phyloP scores from a whole-genome alignment of 2,113 vertebrate species.

The Cinclus cinclus region DNA sequence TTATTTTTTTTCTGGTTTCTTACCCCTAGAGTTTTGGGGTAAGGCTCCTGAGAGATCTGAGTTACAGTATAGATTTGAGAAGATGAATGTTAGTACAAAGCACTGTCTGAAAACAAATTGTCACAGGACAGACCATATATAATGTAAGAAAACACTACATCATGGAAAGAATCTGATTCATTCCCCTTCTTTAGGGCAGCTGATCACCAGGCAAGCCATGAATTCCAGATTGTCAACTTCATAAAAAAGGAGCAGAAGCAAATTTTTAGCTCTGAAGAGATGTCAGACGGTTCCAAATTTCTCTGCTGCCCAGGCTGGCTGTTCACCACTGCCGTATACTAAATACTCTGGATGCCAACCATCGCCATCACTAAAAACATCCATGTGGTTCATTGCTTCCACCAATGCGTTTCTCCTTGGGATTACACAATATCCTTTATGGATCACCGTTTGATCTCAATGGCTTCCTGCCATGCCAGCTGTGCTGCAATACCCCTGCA shows the following conservation, averaged over 20 bases:
- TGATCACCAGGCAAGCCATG: background rate
- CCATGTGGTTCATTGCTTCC: background rate
- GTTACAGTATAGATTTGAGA: background rate
- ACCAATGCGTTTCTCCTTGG: background rate
- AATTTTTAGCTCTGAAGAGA: background rate
- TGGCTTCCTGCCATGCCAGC: background rate
- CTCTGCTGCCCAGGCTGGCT: background rate
- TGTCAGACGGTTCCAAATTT: background rate
- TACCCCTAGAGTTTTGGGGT: background rate
- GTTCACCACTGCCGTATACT: background rate
- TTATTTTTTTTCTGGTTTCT: background rate
- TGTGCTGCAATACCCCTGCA: background rate
- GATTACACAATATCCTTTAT: conserved; percentile 4
- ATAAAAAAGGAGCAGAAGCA: conserved; percentile 2
- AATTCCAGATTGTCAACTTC: conserved; percentile 1
- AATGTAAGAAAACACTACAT: background rate
- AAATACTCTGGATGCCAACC: conserved; percentile 3
- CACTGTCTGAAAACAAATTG: background rate
- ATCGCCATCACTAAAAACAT: background rate
- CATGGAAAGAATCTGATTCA: background rate
- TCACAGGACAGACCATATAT: background rate
- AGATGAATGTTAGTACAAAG: background rate
- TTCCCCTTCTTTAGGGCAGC: conserved; percentile 11
- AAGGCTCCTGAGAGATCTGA: background rate
- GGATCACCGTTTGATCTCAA: background rate